These are phyloP conservation scores for Spondyliosoma cantharus DNA, from an alignment of 2,797 vertebrate genomes.

Conservation along the genomic window DNA sequence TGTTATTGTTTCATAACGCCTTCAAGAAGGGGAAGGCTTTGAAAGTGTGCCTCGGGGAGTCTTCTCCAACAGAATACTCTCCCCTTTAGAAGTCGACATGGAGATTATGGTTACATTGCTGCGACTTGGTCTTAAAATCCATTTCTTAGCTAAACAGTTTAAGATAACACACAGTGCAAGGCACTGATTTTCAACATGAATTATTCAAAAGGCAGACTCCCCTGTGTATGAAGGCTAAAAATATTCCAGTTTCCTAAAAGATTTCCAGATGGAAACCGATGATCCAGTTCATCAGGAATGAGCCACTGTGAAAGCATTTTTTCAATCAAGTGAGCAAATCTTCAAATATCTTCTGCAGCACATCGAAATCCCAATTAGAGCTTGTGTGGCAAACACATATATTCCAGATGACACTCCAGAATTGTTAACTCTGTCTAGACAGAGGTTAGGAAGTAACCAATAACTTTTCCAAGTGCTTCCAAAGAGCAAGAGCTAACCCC, in stretches of 20 bases:
- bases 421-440: slow-evolving; percentile 78
- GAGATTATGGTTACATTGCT: slow-evolving; percentile 62
- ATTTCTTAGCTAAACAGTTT: slow-evolving; percentile 72
- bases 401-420: slow-evolving; percentile 72
- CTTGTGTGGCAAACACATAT: slow-evolving; percentile 53
- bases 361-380: slow-evolving; percentile 55
- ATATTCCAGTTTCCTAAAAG: slow-evolving; percentile 66
- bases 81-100: slow-evolving; percentile 60
- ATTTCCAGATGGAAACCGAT: slow-evolving; percentile 70
- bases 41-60: slow-evolving; percentile 62
- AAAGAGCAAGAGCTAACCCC: slow-evolving; percentile 34
- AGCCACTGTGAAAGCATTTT: slow-evolving; percentile 46
- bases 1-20: slow-evolving; percentile 78
- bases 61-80: slow-evolving; percentile 54
- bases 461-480: slow-evolving; percentile 51
- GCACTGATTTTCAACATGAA: slow-evolving; percentile 66
- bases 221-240: slow-evolving; percentile 62
- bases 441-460: slow-evolving; percentile 70
- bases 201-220: slow-evolving; percentile 65
- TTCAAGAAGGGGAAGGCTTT: slow-evolving; percentile 61
- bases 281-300: slow-evolving; percentile 57
- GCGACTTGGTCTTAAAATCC: slow-evolving; percentile 59
- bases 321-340: slow-evolving; percentile 46
- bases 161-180: slow-evolving; percentile 68
- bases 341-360: slow-evolving; percentile 44